Evolutionary conservation across 2,888 invertebrate species (phyloP), one percentile per base, ranked within the genome.

Genomic region (Caenorhabditis sp.): DNA sequence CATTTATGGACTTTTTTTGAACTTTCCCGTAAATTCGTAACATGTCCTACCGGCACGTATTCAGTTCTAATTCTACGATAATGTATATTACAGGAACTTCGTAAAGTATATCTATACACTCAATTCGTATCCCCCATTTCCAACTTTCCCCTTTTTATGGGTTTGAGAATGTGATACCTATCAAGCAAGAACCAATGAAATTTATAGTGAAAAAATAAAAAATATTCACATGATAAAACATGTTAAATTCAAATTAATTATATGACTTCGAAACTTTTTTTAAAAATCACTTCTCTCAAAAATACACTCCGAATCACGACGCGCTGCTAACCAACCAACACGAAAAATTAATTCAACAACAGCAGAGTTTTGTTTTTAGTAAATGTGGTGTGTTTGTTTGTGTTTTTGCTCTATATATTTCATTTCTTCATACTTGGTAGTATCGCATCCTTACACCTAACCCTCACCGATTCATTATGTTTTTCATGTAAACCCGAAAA

Each of bases 361-460:
- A 52, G 4, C 3, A 21, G 8, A 17, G 10, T 20, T 52, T 52
- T n/a, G 23, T 20, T 52, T 21, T 52, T 20, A 52, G 20, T 23
- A 23, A 23, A 23, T 52, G 52, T 52, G 52, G 23, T 52, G 52
- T 52, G 52, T 52, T 52, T 52, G 52, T 52, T 52, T 52, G 52
- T 52, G 43, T 43, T 43, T 43, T 43, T 43, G 31, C 31, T 31
- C 17, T 43, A 10, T 43, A 43, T 43, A 43, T 17, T 43, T 17
- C 17, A 43, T 43, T 17, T 43, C n/a, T 17, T 43, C 17, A 17
- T 17, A 14, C 5, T 21, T 52, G 23, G 52, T 52, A 52, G 52
- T 52, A 52, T 52, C 52, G 52, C 52, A 52, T 52, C 52, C 52
- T 20, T 23, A 23, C 52, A 23, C 52, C 52, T 52, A 52, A 52